A percentile compares a stretch with the other conserved stretches of the same genome.
phyloP scores from a whole-genome alignment of 92 coral and sea anemone genomes.

The Heteractis magnifica region DNA sequence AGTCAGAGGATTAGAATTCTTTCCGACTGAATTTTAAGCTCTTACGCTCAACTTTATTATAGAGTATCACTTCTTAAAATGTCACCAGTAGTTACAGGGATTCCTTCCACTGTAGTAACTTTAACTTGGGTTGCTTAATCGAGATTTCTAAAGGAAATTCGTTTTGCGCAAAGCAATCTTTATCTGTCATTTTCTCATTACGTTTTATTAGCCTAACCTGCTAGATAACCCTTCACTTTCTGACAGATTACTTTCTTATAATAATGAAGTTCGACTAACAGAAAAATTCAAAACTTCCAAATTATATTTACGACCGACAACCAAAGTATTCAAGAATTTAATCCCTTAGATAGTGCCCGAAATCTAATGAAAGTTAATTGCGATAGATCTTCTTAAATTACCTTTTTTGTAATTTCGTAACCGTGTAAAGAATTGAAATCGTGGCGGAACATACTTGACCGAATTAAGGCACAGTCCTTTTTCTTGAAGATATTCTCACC shows the following conservation, averaged over 20 bases:
- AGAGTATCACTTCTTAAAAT: too few species aligned
- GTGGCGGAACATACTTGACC: not conserved
- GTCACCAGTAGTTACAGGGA: too few species aligned
- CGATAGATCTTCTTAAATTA: not conserved
- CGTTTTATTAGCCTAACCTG: not conserved
- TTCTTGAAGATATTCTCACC: not conserved
- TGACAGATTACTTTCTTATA: not conserved
- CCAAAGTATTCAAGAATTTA: too few species aligned
- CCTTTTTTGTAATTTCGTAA: not conserved
- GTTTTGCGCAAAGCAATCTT: not conserved
- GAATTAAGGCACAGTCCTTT: too few species aligned
- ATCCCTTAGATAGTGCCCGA: not conserved
- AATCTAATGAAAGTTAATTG: not conserved
- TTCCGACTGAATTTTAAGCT: too few species aligned
- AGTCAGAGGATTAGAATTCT: too few species aligned
- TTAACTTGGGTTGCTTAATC: too few species aligned
- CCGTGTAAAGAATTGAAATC: not conserved
- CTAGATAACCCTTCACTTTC: not conserved
- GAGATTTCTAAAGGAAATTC: not conserved
- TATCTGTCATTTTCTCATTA: not conserved
- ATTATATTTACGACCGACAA: too few species aligned
- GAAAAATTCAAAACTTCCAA: too few species aligned
- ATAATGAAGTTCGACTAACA: not conserved
- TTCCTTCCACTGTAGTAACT: too few species aligned
- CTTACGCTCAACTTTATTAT: too few species aligned